Conservation (phyloP, 2,113 vertebrate species). For the Periophthalmus modestus region DNA sequence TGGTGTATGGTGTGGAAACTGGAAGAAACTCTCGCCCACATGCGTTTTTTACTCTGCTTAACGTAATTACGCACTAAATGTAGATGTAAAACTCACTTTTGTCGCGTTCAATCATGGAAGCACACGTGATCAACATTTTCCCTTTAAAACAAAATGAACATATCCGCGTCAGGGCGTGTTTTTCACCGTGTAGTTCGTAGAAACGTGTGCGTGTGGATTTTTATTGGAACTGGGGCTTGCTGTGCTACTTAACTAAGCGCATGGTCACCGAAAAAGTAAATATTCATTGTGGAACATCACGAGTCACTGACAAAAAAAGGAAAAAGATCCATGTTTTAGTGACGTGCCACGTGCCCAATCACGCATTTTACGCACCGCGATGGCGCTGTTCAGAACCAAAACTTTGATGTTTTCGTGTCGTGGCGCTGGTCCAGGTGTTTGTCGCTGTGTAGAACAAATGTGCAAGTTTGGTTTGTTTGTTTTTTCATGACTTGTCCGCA, state of each 20-base stretch:
- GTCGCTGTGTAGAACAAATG: constrained; percentile 32
- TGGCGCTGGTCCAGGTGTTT: constrained; percentile 41
- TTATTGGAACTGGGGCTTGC: constrained; percentile 22
- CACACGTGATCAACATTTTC: constrained; percentile 47
- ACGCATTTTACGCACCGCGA: constrained; percentile 44
- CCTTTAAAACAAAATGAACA: constrained; percentile 47
- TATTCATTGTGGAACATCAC: background rate
- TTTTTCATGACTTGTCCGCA: constrained; percentile 40
- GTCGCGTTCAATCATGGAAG: constrained; percentile 33
- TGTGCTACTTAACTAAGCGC: constrained; percentile 4
- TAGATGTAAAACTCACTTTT: constrained; percentile 8
- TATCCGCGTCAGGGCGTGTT: constrained; percentile 35
- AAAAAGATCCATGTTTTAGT: background rate
- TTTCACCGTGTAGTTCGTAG: constrained; percentile 53
- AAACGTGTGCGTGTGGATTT: constrained; percentile 50
- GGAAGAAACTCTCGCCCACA: constrained; percentile 28
- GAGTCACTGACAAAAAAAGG: background rate
- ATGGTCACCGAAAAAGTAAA: constrained; percentile 12
- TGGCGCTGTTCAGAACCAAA: constrained; percentile 44
- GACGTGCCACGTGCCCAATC: background rate
- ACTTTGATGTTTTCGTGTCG: constrained; percentile 36
- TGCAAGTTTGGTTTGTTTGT: constrained; percentile 1
- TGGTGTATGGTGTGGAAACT: constrained; percentile 63
- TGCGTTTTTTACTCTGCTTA: constrained; percentile 5
- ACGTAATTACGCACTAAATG: constrained; percentile 14